Conservation (phyloP, 1,140 invertebrate species). For the Zaprionus taronus region DNA sequence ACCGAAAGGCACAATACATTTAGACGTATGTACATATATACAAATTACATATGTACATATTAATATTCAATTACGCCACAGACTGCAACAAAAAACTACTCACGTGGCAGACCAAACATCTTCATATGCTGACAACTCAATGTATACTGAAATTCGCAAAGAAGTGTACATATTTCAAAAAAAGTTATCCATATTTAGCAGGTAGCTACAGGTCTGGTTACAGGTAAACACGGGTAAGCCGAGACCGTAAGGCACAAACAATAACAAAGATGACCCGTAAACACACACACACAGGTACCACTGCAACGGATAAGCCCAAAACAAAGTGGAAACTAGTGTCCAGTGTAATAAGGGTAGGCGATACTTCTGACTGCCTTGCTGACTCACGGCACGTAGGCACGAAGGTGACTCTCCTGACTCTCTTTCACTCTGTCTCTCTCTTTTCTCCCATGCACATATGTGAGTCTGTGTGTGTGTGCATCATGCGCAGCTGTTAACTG, state of each 20-base stretch:
- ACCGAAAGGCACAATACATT: slow-evolving; percentile 16
- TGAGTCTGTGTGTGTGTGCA: slow-evolving; percentile 23
- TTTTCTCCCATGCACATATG: slow-evolving; percentile 6
- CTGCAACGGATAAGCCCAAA: slow-evolving; percentile 19
- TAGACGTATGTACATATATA: slow-evolving; percentile 4
- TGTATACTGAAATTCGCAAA: slow-evolving; percentile 24
- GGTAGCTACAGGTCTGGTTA: slow-evolving; percentile 15
- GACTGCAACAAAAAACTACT: slow-evolving; percentile 40
- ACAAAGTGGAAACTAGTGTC: slow-evolving; percentile 25
- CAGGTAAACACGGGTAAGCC: slow-evolving; percentile 29
- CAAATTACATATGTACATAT: slow-evolving; percentile 43
- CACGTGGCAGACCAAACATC: slow-evolving; percentile 76
- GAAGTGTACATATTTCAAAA: slow-evolving; percentile 15
- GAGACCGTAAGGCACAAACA: slow-evolving; percentile 26
- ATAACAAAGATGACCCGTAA: slow-evolving; percentile 38
- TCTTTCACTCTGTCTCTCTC: slow-evolving; percentile 23
- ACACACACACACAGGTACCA: slow-evolving; percentile 26
- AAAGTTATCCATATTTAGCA: slow-evolving; percentile 15
- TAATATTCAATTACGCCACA: slow-evolving; percentile 50
- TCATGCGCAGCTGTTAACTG: slow-evolving; percentile 71
- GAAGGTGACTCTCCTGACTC: slow-evolving; percentile 15
- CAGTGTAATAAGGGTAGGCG: slow-evolving; percentile 58
- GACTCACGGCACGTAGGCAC: slow-evolving; percentile 77
- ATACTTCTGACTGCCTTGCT: slow-evolving; percentile 56
- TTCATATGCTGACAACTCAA: slow-evolving; percentile 25